Base-by-base conservation (phyloP, 2,888 invertebrate genomes). In the Synergus japonicus region DNA sequence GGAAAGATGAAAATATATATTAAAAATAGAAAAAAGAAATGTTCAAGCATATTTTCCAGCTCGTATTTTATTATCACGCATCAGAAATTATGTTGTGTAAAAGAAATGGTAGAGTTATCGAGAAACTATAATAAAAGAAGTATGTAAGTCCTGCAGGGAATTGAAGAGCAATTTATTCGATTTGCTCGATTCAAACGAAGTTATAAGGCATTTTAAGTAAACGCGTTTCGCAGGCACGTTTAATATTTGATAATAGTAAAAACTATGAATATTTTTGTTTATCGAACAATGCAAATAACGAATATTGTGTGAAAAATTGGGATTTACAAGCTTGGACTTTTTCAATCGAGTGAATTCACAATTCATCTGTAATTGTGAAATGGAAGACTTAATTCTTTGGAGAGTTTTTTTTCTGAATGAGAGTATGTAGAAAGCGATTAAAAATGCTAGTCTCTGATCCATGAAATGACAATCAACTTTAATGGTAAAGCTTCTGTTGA, bases 391-490 rank as follows among this genome's bases (percentile, higher is more conserved):
- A 65, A 65, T 65, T 66, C 43, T 66, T 66, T 12, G n/a, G 66
- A 43, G 65, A 65, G 13, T 37, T 37, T 37, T 37, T 37, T 37
- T 65, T 65, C 64, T 37, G 29, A 8, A 37, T 65, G 64, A 65
- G 64, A 65, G 37, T 41, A 66, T 66, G 7, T 43, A 43, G 65
- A 66, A 66, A 66, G 43, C 41, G 43, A 65, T 65, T 65, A 65
- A 65, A 65, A 65, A 15, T 65, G 37, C 41, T 65, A 65, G 43
- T 66, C 66, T 66, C 43, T 66, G 66, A 37, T 43, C 66, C n/a
- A 66, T 43, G 66, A 41, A 66, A 66, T 66, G 43, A 66, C 66
- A 66, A 66, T 66, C 43, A 43, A 66, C 66, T 41, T 66, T 66
- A 66, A 66, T 66, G 12, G 66, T n/a, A n/a, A 41, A 66, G 66